Base-by-base conservation (phyloP, 2,888 invertebrate genomes). In the Stegana nigrithorax region DNA sequence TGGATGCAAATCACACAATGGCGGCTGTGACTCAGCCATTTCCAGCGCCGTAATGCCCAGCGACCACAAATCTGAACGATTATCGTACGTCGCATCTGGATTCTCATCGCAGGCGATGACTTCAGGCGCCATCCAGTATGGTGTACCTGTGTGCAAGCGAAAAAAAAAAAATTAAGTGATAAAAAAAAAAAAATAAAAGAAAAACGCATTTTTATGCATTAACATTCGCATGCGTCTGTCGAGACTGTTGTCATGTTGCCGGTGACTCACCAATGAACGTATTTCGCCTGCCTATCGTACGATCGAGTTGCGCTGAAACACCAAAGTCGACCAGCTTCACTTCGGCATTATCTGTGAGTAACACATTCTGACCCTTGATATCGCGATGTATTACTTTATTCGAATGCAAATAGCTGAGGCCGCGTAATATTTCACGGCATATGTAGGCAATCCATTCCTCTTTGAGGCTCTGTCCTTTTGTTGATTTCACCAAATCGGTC, bases 371-470 rank as follows among this genome's bases (percentile, higher is more conserved):
- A 68, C 97, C 97, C 87, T 98, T 98, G 85, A 99, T 99, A 87
- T 99, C 99, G 85, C 99, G 91, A 88, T 99, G 99, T 83, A 99
- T 99, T 73, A 99, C 98, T 90, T 98, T 98, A 87, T 97, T 98
- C 82, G 94, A 93, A 88, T 99, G 98, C 84, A 99, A 91, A 89
- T 99, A 98, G 84, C 95, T 95, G 67, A 99, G 90, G 73, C 98
- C 98, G 83, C 98, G 90, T 69, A 96, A 88, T 73, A 95, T 95
- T 91, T 99, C 95, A 85, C 99, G 90, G 85, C 97, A 98, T 77
- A 99, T 97, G 86, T 99, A 99, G 62, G 99, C 98, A 85, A 99
- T 99, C 98, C 99, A 99, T 88, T 99, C 99, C 87, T 99, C 99
- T 87, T 98, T 98, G 75, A 99, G 89, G 71, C 95, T 95, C 85